These are phyloP conservation scores for Naja naja DNA, from an alignment of 2,113 vertebrate species.

Conservation along the genomic window DNA sequence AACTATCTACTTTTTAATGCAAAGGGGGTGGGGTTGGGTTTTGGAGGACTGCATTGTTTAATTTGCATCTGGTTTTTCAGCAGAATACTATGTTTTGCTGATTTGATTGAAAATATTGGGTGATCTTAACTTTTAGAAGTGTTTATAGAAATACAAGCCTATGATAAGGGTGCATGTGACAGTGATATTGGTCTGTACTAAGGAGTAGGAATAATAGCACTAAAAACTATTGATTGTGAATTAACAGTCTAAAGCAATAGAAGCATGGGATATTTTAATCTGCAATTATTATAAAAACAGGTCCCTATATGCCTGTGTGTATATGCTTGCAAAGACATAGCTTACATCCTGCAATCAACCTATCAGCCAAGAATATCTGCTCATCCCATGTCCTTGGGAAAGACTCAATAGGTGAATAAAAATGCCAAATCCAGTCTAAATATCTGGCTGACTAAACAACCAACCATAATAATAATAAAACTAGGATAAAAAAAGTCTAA, in stretches of 20 bases:
- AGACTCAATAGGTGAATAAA: background rate
- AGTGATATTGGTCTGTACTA: constrained; percentile 41
- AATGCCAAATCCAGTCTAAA: background rate
- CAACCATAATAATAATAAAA: background rate
- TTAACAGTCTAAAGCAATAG: constrained; percentile 54
- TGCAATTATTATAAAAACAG: background rate
- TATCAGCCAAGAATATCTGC: too few species aligned
- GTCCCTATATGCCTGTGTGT: background rate
- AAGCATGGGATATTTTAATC: constrained; percentile 33
- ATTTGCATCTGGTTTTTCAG: constrained; percentile 16
- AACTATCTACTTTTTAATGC: constrained; percentile 42
- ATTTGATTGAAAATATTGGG: constrained; percentile 37
- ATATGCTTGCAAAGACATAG: background rate
- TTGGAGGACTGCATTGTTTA: background rate
- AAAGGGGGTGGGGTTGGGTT: background rate
- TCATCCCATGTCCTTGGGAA: background rate
- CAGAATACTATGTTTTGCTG: constrained; percentile 28
- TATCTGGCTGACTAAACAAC: background rate
- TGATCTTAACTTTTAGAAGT: constrained; percentile 51
- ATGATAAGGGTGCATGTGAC: constrained; percentile 59
- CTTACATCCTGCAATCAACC: too few species aligned
- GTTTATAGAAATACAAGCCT: constrained; percentile 54
- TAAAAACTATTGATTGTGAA: constrained; percentile 46
- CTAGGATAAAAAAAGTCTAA: background rate
- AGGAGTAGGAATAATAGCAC: constrained; percentile 57